Percentiles rank a stretch among this genome's conserved stretches.
Conservation (phyloP, 2,113 vertebrate genomes). For the Carassius auratus region DNA sequence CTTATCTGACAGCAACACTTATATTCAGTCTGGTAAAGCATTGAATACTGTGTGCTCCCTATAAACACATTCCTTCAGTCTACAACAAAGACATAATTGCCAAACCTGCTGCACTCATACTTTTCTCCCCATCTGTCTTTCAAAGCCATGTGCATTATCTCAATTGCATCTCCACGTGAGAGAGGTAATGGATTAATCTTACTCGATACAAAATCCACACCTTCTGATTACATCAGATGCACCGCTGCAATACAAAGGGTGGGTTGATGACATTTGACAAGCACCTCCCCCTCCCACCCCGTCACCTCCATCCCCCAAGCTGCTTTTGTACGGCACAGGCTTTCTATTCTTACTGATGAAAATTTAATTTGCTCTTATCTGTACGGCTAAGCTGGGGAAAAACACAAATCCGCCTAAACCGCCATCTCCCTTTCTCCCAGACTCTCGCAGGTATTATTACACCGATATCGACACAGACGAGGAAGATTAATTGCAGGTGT, state of each 20-base stretch:
- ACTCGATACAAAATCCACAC: slow-evolving; percentile 89
- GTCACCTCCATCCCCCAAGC: slow-evolving; percentile 69
- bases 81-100: slow-evolving; percentile 19
- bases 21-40: background rate
- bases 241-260: slow-evolving; percentile 77
- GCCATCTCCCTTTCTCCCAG: slow-evolving; percentile 93
- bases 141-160: slow-evolving; percentile 71
- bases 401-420: slow-evolving; percentile 97
- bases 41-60: background rate
- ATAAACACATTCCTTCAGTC: slow-evolving; percentile 24
- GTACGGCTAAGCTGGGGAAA: slow-evolving; percentile 85
- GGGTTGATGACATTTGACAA: slow-evolving; percentile 88
- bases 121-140: background rate
- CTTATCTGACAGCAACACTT: background rate
- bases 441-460: slow-evolving; percentile 97
- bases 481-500: slow-evolving; percentile 96
- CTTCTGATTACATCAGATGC: slow-evolving; percentile 89
- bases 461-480: slow-evolving; percentile 65
- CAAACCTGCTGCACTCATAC: slow-evolving; percentile 6
- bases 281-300: slow-evolving; percentile 70
- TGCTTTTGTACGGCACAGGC: slow-evolving; percentile 86
- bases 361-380: slow-evolving; percentile 99
- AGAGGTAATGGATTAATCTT: slow-evolving; percentile 95
- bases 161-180: slow-evolving; percentile 84
- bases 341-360: slow-evolving; percentile 96